Evolutionary conservation across 2,113 vertebrate genomes (phyloP).

Genomic region (Conger conger): DNA sequence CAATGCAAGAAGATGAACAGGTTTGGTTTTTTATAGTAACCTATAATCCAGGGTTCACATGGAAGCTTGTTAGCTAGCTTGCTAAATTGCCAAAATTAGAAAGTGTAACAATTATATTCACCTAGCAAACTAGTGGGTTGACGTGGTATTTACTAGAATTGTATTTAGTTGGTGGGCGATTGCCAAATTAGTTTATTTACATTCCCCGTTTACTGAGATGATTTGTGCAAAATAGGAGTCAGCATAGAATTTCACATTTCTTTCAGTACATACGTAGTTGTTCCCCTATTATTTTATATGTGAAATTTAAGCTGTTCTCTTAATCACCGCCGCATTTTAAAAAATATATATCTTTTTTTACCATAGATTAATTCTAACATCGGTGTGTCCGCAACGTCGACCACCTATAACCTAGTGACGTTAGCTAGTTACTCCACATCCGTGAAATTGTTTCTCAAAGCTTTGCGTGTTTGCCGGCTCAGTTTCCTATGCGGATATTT

Average conservation of each 20-base stretch:
- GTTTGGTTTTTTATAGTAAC: conserved; percentile 52
- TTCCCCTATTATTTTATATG: not conserved
- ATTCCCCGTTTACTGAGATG: not conserved
- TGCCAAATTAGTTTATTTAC: not conserved
- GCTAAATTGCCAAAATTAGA: not conserved
- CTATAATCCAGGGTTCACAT: not conserved
- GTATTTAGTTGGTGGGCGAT: not conserved
- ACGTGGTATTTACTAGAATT: too few species aligned
- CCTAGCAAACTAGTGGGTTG: too few species aligned
- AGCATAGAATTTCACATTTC: not conserved
- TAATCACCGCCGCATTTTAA: not conserved
- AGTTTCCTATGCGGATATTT: not conserved
- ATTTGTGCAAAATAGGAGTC: not conserved
- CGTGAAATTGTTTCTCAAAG: not conserved
- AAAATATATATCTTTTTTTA: too few species aligned
- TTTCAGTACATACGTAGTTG: not conserved
- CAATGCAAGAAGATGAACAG: conserved; percentile 98
- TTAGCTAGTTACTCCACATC: not conserved
- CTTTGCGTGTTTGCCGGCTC: not conserved
- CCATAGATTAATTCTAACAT: not conserved
- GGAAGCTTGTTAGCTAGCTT: not conserved
- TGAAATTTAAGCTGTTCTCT: not conserved
- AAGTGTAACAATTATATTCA: not conserved
- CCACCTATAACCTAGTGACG: not conserved
- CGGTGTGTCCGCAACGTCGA: not conserved